Base-by-base conservation (phyloP, 2,113 vertebrate species). In the Plestiodon gilberti region DNA sequence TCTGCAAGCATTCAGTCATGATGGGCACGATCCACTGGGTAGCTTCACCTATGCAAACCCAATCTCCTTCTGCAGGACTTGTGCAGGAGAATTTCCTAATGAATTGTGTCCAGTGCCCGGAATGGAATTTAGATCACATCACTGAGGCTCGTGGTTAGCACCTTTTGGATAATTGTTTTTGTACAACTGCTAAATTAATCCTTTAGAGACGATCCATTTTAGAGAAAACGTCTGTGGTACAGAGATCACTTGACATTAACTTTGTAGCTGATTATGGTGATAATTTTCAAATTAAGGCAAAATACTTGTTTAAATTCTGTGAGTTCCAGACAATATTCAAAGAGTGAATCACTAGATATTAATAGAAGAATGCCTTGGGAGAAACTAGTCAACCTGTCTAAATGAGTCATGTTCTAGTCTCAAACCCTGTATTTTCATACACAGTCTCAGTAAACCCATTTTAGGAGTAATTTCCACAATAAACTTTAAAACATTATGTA, bases 211-310 rank as follows among this genome's bases (percentile, higher is more conserved):
- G 85, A 85, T 14, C 69, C 62, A 61, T 71, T 91, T 92, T 86
- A 71, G 82, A 90, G 25, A 48, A 33, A 33, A 52, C 85, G 85
- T 86, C 69, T 81, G 55, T 86, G 84, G 6, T 2, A 0, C 67
- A 85, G 18, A 81, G 64, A 91, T 87, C 85, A 86, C 86, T 79
- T 92, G 88, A 90, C 80, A 85, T 59, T 92, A 1, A 0, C 65
- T 94, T 88, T 84, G 67, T 87, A 69, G 33, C 35, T 92, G 69
- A 75, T 87, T 93, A 90, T 0, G 0, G 61, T 89, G 90, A 64
- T 88, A 89, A 95, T 95, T 92, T 93, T 84, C 89, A 52, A 77
- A 92, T 91, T 93, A 93, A 93, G 69, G 89, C 48, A 61, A 91
- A 93, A 93, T 89, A 87, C 76, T 91, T 90, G 78, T 92, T 92